Evolutionary conservation across 2,888 invertebrate species (phyloP).

Genomic region (Ditula angustiorana): DNA sequence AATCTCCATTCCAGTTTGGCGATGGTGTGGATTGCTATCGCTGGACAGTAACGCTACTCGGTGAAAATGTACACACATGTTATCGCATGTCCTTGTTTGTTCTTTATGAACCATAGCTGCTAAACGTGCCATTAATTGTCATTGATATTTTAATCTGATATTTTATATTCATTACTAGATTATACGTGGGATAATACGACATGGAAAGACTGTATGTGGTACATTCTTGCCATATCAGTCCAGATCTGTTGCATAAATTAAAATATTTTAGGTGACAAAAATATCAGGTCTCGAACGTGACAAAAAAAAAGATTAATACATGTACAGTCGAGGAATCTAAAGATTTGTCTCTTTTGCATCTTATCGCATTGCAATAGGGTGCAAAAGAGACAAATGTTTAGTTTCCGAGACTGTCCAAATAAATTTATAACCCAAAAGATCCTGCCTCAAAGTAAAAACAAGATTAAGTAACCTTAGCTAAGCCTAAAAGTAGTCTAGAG

Average conservation of each 20-base stretch:
- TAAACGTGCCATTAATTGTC: too few species aligned
- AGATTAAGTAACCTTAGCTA: not conserved
- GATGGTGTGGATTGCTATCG: too few species aligned
- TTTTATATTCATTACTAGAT: not conserved
- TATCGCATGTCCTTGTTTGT: too few species aligned
- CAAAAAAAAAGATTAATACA: not conserved
- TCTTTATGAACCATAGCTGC: too few species aligned
- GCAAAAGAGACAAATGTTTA: too few species aligned
- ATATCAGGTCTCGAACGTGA: not conserved
- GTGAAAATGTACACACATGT: too few species aligned
- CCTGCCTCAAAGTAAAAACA: not conserved
- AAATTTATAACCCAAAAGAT: not conserved
- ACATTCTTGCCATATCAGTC: not conserved
- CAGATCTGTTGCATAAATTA: not conserved
- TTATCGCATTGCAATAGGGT: too few species aligned
- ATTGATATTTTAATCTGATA: not conserved
- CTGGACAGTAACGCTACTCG: too few species aligned
- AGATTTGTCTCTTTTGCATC: too few species aligned
- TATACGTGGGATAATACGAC: not conserved
- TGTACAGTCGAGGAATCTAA: too few species aligned
- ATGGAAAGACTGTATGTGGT: not conserved
- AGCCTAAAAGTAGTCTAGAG: not conserved
- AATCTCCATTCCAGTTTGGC: too few species aligned
- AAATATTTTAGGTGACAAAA: not conserved
- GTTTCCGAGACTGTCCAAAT: too few species aligned